Evolutionary conservation across 2,797 vertebrate genomes (phyloP).

Genomic region (Melopsittacus undulatus): DNA sequence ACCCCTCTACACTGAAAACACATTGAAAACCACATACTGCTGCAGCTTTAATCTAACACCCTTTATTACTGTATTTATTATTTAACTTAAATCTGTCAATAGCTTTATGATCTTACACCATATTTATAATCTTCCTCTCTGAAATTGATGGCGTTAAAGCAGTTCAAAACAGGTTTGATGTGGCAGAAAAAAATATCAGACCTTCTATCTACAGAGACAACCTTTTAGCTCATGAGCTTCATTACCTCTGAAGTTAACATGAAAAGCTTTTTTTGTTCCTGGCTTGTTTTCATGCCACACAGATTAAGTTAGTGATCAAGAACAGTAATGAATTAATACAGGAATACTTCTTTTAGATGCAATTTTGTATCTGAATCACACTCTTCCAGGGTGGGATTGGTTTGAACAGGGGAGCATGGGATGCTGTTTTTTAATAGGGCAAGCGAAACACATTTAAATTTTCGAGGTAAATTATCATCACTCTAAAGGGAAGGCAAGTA

Average conservation of each 20-base stretch:
- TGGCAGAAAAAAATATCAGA: not conserved
- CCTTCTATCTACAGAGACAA: not conserved
- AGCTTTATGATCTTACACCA: not conserved
- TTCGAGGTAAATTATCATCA: not conserved
- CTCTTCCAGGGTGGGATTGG: not conserved
- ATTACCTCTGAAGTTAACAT: not conserved
- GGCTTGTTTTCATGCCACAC: not conserved
- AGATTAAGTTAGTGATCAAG: not conserved
- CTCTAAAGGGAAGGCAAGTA: not conserved
- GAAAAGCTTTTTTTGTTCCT: not conserved
- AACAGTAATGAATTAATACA: not conserved
- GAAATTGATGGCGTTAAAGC: not conserved
- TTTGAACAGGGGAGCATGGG: not conserved
- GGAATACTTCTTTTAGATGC: not conserved
- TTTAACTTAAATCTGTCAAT: slow-evolving; percentile 17
- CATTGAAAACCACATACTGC: not conserved
- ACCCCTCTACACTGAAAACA: not conserved
- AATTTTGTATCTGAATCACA: not conserved
- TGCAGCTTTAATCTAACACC: not conserved
- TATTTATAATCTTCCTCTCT: not conserved
- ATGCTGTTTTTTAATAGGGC: not conserved
- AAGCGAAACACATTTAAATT: not conserved
- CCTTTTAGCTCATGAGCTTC: not conserved
- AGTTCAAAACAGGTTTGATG: slow-evolving; percentile 9
- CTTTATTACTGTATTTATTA: not conserved